phyloP scores from a whole-genome alignment of 37 sponge, comb jelly and placozoan species.

The Geodia barretti region DNA sequence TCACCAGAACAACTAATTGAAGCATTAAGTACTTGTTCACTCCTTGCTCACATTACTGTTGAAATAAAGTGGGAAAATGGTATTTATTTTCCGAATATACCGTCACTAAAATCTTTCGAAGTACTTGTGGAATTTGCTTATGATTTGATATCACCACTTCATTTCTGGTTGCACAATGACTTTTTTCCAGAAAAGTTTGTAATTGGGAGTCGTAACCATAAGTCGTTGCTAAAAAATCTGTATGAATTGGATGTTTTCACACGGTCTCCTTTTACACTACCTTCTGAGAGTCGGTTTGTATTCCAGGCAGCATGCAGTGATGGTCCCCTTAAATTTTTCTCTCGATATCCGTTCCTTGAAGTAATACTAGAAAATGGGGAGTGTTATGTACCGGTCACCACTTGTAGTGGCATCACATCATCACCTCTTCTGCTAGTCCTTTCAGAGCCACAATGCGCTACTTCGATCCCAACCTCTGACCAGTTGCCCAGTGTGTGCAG shows the following conservation, averaged over 20 bases:
- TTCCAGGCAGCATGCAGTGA: neutral
- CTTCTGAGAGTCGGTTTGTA: neutral
- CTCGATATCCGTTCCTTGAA: neutral
- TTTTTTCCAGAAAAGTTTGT: neutral
- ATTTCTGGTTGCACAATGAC: neutral
- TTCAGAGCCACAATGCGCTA: neutral
- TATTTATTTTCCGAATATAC: neutral
- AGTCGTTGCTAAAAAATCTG: neutral
- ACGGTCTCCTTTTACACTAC: neutral
- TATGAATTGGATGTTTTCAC: neutral
- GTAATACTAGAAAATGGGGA: neutral
- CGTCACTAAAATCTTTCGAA: neutral
- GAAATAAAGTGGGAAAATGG: neutral
- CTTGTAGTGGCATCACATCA: neutral
- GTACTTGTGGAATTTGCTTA: neutral
- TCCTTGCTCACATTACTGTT: neutral
- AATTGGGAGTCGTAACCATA: neutral
- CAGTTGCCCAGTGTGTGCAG: neutral
- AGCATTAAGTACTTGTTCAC: neutral
- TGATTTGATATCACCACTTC: too few relatives aligned
- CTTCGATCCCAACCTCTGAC: neutral
- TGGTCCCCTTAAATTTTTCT: too few relatives aligned
- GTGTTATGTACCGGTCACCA: neutral
- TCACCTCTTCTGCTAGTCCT: neutral
- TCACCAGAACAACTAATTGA: neutral